These are phyloP conservation scores for Kuschelorhynchus macadamiae DNA, from an alignment of 2,888 invertebrate genomes.

Conservation along the genomic window DNA sequence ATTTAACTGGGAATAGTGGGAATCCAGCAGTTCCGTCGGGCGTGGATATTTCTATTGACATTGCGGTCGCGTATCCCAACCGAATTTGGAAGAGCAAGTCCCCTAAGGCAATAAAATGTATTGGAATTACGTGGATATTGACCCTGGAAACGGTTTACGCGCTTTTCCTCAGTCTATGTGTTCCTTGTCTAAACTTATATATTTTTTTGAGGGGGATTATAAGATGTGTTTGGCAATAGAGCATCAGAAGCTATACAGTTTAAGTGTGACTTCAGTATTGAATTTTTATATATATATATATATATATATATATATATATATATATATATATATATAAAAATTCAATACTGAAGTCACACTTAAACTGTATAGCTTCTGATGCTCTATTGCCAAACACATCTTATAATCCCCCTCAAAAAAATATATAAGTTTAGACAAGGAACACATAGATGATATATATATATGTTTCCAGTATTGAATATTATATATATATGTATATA, in stretches of 20 bases:
- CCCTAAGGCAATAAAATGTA: conserved; percentile 67
- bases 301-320: background rate
- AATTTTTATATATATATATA: background rate
- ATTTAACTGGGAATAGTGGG: conserved; percentile 10
- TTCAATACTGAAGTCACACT: background rate
- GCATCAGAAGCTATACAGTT: too few species aligned
- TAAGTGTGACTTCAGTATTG: background rate
- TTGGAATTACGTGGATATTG: conserved; percentile 68
- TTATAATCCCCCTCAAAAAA: background rate
- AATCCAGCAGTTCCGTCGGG: conserved; percentile 39
- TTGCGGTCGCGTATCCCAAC: conserved; percentile 55
- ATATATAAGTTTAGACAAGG: conserved; percentile 9
- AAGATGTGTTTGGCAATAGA: too few species aligned
- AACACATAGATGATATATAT: conserved; percentile 8
- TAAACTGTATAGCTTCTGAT: too few species aligned
- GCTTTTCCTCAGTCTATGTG: conserved; percentile 19
- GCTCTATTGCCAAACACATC: too few species aligned
- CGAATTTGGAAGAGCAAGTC: conserved; percentile 66
- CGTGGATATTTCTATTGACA: conserved; percentile 22
- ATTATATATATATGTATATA: too few species aligned
- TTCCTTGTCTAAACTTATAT: conserved; percentile 12
- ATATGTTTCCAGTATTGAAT: too few species aligned
- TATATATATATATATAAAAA: background rate
- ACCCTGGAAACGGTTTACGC: conserved; percentile 37
- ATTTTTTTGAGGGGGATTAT: background rate